These are phyloP conservation scores for Trinorchestia longiramus DNA, from an alignment of 1,140 invertebrate species.

Conservation along the genomic window DNA sequence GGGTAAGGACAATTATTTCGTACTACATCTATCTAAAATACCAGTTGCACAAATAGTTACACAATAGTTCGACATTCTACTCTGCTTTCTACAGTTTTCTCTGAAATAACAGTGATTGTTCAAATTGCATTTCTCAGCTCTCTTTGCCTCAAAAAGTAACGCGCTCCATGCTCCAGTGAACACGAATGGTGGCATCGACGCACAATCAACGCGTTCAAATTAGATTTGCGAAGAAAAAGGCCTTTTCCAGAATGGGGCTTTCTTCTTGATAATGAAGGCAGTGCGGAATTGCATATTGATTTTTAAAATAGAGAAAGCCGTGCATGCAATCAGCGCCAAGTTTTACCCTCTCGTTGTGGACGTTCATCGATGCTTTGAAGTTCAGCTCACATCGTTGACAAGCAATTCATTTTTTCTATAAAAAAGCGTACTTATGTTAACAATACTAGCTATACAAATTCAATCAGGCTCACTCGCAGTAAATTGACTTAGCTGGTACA, in stretches of 20 bases:
- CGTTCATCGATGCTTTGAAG: background rate
- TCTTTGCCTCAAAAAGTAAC: background rate
- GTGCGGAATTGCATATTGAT: background rate
- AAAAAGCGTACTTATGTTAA: background rate
- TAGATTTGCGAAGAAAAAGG: conserved; percentile 8
- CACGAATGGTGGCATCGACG: background rate
- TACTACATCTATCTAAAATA: no score
- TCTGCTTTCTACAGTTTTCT: background rate
- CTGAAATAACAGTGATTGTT: background rate
- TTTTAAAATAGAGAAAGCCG: background rate
- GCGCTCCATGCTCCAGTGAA: background rate
- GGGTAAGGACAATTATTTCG: no score
- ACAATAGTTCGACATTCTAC: no score
- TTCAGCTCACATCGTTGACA: background rate
- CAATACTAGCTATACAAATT: background rate
- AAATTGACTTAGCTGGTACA: background rate
- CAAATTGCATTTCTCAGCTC: background rate
- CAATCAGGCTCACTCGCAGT: background rate
- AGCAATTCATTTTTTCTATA: background rate
- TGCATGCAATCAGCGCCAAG: background rate
- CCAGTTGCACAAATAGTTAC: no score
- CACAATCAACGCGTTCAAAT: background rate
- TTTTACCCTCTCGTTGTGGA: background rate
- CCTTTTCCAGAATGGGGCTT: background rate
- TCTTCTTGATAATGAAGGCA: conserved; percentile 1